These are phyloP conservation scores for Hesperia comma DNA, from an alignment of 2,888 invertebrate species.

Conservation along the genomic window DNA sequence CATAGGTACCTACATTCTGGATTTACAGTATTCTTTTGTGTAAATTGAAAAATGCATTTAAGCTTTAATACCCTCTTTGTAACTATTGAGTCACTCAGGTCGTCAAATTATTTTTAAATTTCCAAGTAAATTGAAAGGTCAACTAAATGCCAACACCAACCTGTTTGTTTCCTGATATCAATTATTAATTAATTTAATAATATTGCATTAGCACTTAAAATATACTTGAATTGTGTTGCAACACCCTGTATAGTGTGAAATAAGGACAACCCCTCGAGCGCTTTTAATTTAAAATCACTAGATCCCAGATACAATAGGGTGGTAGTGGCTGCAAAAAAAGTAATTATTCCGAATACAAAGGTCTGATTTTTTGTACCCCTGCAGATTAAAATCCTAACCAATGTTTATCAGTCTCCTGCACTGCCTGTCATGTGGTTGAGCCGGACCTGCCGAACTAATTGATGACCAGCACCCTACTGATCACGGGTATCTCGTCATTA, in stretches of 20 bases:
- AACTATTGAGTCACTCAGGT: too few species aligned
- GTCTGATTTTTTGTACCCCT: constrained; percentile 30
- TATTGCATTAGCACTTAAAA: background rate
- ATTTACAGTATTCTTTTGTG: too few species aligned
- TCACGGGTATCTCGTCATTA: too few species aligned
- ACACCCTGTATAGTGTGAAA: constrained; percentile 47
- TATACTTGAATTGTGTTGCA: background rate
- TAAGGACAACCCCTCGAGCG: constrained; percentile 66
- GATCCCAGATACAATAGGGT: constrained; percentile 54
- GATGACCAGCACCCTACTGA: too few species aligned
- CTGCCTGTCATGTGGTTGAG: constrained; percentile 5
- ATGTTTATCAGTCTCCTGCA: constrained; percentile 12
- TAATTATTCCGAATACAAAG: constrained; percentile 44
- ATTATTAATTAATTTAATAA: too few species aligned
- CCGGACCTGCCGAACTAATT: background rate
- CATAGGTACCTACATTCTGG: too few species aligned
- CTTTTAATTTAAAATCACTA: constrained; percentile 76
- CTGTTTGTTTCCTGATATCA: too few species aligned
- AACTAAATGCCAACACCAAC: too few species aligned
- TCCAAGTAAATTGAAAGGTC: too few species aligned
- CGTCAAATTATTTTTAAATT: too few species aligned
- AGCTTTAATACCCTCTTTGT: too few species aligned
- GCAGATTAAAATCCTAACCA: constrained; percentile 35
- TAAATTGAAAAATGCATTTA: too few species aligned
- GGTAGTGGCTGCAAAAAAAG: constrained; percentile 62